A percentile compares a stretch with the other conserved stretches of the same genome.
Evolutionary conservation across 2,113 vertebrate species (phyloP).

Genomic region (Glareola pratincola): DNA sequence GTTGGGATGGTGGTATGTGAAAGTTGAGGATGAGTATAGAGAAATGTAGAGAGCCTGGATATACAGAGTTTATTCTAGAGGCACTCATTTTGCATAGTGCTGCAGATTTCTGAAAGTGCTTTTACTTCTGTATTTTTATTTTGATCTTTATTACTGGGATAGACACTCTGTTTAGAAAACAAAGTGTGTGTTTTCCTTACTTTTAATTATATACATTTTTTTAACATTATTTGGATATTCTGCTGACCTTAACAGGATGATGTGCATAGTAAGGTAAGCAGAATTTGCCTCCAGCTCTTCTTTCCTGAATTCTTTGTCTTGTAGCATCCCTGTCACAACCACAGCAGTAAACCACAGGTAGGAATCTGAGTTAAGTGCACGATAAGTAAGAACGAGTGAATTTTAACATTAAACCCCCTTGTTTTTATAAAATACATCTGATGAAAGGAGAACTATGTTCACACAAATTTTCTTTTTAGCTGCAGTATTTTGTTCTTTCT

Average conservation of each 20-base stretch:
- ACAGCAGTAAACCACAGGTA: not conserved
- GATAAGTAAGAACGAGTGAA: not conserved
- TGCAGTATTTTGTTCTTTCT: not conserved
- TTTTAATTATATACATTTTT: not conserved
- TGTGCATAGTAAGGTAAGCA: not conserved
- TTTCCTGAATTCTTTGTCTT: not conserved
- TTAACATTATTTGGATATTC: not conserved
- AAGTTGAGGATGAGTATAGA: not conserved
- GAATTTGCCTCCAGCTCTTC: not conserved
- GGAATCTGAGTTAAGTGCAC: not conserved
- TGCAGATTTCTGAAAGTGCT: not conserved
- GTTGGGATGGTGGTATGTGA: not conserved
- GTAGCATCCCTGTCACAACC: not conserved
- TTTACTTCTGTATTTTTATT: not conserved
- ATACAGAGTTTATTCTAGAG: not conserved
- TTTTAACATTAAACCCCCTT: not conserved
- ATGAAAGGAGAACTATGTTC: not conserved
- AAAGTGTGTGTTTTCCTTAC: not conserved
- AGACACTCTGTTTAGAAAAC: not conserved
- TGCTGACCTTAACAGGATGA: not conserved
- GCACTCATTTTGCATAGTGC: not conserved
- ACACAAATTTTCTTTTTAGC: not conserved
- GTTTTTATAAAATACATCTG: not conserved
- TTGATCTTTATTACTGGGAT: not conserved
- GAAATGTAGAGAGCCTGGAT: not conserved